These are phyloP conservation scores for Nycticebus coucang DNA, from an alignment of 2,113 vertebrate species.

Conservation along the genomic window DNA sequence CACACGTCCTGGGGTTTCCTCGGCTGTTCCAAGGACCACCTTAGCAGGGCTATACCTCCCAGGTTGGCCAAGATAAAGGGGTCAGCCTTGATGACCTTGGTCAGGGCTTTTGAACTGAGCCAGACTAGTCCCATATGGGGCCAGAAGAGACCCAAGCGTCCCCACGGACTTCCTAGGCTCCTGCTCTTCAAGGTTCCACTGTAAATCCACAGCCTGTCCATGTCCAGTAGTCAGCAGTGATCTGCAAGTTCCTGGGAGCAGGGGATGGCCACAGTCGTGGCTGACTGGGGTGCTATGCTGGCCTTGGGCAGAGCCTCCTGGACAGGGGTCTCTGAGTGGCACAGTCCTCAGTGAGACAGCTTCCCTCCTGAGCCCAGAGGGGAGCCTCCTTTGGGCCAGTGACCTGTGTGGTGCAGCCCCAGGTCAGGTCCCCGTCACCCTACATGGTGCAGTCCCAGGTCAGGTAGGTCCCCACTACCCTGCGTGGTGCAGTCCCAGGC, in stretches of 20 bases:
- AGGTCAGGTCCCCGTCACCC: too few species aligned
- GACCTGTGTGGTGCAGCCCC: too few species aligned
- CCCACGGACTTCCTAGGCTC: background rate
- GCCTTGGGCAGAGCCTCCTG: background rate
- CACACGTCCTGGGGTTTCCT: background rate
- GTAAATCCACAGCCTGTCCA: background rate
- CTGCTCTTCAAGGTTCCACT: background rate
- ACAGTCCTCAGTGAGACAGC: background rate
- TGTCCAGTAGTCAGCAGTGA: too few species aligned
- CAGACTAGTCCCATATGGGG: background rate
- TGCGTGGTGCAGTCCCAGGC: too few species aligned
- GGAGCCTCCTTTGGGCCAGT: fast-evolving
- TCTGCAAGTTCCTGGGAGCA: too few species aligned
- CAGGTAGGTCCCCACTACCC: too few species aligned
- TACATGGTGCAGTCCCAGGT: too few species aligned
- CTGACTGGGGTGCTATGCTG: background rate
- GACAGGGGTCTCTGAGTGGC: too few species aligned
- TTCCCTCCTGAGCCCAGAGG: background rate
- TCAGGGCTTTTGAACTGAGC: background rate
- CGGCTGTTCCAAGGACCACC: background rate
- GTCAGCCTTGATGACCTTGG: too few species aligned
- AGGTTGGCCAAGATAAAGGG: background rate
- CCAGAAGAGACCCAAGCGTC: background rate
- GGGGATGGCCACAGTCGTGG: background rate
- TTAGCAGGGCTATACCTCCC: background rate